Evolutionary conservation across 2,888 invertebrate genomes (phyloP).

Genomic region (Apamea crenata): DNA sequence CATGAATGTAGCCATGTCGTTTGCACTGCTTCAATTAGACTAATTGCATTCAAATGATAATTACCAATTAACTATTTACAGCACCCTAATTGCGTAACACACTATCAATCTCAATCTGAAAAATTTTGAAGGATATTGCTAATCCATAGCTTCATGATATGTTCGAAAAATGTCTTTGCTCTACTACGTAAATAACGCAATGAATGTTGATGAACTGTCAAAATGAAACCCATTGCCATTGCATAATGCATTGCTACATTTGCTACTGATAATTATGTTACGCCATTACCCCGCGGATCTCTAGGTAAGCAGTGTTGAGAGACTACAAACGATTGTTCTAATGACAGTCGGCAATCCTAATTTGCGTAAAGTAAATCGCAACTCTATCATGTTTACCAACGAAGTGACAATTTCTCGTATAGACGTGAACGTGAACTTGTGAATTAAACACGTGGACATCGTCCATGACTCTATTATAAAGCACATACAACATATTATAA

Average conservation of each 20-base stretch:
- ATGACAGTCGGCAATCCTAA: neutral
- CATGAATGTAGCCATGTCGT: neutral
- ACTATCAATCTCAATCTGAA: too few species aligned
- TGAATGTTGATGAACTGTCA: too few species aligned
- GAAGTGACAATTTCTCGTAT: neutral
- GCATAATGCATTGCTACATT: too few species aligned
- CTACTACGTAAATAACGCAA: too few species aligned
- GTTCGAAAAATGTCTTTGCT: too few species aligned
- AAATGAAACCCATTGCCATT: too few species aligned
- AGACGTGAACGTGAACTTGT: slow-evolving; percentile 3
- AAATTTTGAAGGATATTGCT: too few species aligned
- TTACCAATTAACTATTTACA: neutral
- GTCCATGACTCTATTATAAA: neutral
- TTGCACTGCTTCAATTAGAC: neutral
- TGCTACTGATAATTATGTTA: too few species aligned
- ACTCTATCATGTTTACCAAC: neutral
- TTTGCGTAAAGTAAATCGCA: neutral
- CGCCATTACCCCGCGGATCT: too few species aligned
- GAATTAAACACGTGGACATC: slow-evolving; percentile 7
- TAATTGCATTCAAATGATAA: neutral
- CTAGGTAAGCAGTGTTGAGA: slow-evolving; percentile 10
- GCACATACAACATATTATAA: too few species aligned
- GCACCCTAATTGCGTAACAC: too few species aligned
- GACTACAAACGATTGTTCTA: neutral
- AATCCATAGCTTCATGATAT: too few species aligned